These are phyloP conservation scores for Quadriops clusia DNA, from an alignment of 2,888 invertebrate genomes.

Conservation along the genomic window DNA sequence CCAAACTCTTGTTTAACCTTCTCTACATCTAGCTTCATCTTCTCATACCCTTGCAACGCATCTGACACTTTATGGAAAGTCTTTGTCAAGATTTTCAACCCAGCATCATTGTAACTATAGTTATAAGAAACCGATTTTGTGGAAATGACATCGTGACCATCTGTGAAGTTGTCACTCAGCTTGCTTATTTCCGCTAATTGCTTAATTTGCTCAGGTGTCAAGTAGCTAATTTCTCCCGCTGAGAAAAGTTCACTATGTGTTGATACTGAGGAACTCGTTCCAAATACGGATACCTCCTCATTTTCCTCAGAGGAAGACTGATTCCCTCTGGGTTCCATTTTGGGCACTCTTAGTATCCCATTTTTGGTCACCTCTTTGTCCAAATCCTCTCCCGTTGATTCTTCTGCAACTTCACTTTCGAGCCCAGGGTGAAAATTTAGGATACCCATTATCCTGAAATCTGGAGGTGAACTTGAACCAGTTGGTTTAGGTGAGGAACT, in stretches of 20 bases:
- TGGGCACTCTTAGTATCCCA: conserved; percentile 22
- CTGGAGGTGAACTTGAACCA: conserved; percentile 18
- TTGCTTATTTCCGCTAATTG: conserved; percentile 47
- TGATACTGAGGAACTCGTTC: conserved; percentile 21
- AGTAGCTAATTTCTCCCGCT: conserved; percentile 19
- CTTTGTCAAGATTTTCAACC: conserved; percentile 54
- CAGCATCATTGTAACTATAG: conserved; percentile 50
- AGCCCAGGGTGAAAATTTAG: conserved; percentile 28
- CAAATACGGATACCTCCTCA: conserved; percentile 17
- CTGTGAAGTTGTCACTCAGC: conserved; percentile 41
- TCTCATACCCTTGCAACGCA: conserved; percentile 33
- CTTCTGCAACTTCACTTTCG: conserved; percentile 5
- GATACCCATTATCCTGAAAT: conserved; percentile 27
- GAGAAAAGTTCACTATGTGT: conserved; percentile 15
- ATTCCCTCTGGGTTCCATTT: conserved; percentile 20
- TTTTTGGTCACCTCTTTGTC: neutral
- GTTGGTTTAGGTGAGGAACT: no score
- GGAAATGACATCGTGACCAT: conserved; percentile 43
- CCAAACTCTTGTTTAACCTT: no score
- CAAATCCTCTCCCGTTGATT: neutral
- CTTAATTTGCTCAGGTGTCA: conserved; percentile 33
- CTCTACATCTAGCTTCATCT: conserved; percentile 12
- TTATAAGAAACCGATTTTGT: conserved; percentile 50
- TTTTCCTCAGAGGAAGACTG: conserved; percentile 8
- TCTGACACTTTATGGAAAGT: conserved; percentile 45